Evolutionary conservation across 2,797 vertebrate genomes (phyloP), one percentile per base, ranked within the genome.

Genomic region (Lithobates pipiens): DNA sequence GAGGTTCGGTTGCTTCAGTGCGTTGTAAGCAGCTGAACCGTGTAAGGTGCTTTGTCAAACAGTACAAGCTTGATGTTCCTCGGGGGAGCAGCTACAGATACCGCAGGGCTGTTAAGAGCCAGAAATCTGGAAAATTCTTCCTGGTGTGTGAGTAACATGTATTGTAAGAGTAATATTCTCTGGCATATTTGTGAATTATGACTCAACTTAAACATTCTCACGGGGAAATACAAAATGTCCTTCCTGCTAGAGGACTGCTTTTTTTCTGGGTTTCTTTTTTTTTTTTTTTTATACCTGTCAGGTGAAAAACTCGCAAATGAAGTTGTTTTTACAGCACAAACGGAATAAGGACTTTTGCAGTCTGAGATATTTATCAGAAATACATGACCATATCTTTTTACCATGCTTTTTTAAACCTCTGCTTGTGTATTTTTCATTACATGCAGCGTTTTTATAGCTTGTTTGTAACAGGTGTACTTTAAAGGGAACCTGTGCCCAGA

Each of bases 1-100:
- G 70, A 73, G 70, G 67, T 27, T 82, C n/a, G 16, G 50, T 39
- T 73, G 70, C 80, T 73, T 8, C 61, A 44, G 70, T 61, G 25
- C 27, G 32, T 73, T 63, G 54, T 21, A 39, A 63, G 34, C 46
- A 63, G 69, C 57, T 82, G 50, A 82, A 82, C 80, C 69, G 46
- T 73, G 70, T 61, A 63, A 81, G 79, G 79, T 27, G 70, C 23
- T 72, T 71, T 81, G 79, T 50, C 68, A 81, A 81, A 72, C 21
- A 39, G 23, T 61, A 50, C 65, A 77, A 77, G 75, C 54, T 63
- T 25, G 23, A 36, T 77, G 11, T 39, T 63, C 34, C 76, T 77
- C 76, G 27, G 39, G 76, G 63, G 76, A 77, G 39, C 63, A 3
- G 57, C 76, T 77, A 61, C 11, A 27, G 76, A 77, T 65, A 76